Evolutionary conservation across 2,797 vertebrate species (phyloP), one percentile per base, ranked within the genome.

Genomic region (Falco naumanni): DNA sequence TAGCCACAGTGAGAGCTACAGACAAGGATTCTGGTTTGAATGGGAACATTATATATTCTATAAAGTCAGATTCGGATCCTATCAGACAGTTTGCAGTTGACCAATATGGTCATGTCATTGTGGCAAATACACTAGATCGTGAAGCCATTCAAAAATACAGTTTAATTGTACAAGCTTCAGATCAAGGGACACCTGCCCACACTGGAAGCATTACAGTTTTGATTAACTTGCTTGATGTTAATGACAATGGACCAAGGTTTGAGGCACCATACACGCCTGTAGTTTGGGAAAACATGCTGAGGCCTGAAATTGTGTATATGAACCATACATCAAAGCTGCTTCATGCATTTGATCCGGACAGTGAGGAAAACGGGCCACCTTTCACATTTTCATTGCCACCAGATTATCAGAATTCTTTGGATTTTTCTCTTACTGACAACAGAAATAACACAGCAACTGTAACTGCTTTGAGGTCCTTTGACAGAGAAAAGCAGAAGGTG

Each of bases 341-440:
- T 33, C 93, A 96, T 51, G 99, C 97, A 0, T 94, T 98, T 68
- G 99, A 99, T 96, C 97, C 72, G 0, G 99, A 99, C 81, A 95
- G 98, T 33, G 92, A 97, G 5, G 98, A 98, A 57, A 99, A 99
- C 1, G 99, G 99, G 4, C 97, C 98, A 2, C 99, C 99, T 5
- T 99, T 99, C 94, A 97, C 93, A 31, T 99, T 99, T 92, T 96
- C 96, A 1, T 90, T 99, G 68, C 97, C 98, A 6, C 50, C 96
- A 4, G 98, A 98, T 85, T 98, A 98, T 95, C 98, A 97, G 74
- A 98, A 98, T 87, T 97, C 97, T 96, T 98, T 98, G 21, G 98
- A 99, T 91, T 99, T 99, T 97, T 98, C 98, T 95, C 98, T 99
- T 84, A 98, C 98, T 93, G 99, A 99, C 97, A 99, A 99, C 80